Base-by-base conservation (phyloP, 2,113 vertebrate species). In the Athene cunicularia region DNA sequence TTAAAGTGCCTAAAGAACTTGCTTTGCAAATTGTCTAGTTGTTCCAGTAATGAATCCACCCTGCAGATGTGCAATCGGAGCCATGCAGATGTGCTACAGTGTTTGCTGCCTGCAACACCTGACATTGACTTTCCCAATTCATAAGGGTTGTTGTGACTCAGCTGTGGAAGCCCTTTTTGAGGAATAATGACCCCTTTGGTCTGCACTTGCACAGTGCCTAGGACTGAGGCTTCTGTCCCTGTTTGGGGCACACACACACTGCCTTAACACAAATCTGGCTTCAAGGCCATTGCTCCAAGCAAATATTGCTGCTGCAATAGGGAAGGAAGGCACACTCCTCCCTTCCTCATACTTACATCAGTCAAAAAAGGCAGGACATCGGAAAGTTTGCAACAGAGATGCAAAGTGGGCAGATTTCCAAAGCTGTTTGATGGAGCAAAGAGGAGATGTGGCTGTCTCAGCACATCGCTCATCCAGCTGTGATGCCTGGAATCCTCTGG, bases 51-150 rank as follows among this genome's bases (percentile, higher is more conserved):
- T 30, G 49, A 45, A 75, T 45, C 68, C 67, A 62, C 53, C 50
- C 60, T n/a, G 41, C 15, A 28, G 47, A 32, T 5, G 16, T 12
- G 20, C 50, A 58, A 4, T 19, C 4, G 0, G 55, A 63, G 62
- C 8, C 0, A 0, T 14, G 41, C 2, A 1, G 14, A 28, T 33
- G 26, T 11, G 35, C 39, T 7, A 19, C n/a, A 18, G 22, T 12
- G 28, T 43, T 39, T 62, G 20, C 5, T 33, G 27, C 24, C 28
- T 43, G 80, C 55, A 50, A 23, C 33, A 47, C 24, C 32, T 39
- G 32, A 11, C 23, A 6, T 33, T 12, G 32, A 62, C 75, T 76
- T 63, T 76, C 84, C 18, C 56, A 12, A 32, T 20, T 63, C 13
- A 19, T 11, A 12, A 0, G 1, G 16, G 24, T 50, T 23, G 16